A percentile compares a stretch with the other conserved stretches of the same genome.
Conservation (phyloP, 2,888 invertebrate genomes). For the Philaethria dido region DNA sequence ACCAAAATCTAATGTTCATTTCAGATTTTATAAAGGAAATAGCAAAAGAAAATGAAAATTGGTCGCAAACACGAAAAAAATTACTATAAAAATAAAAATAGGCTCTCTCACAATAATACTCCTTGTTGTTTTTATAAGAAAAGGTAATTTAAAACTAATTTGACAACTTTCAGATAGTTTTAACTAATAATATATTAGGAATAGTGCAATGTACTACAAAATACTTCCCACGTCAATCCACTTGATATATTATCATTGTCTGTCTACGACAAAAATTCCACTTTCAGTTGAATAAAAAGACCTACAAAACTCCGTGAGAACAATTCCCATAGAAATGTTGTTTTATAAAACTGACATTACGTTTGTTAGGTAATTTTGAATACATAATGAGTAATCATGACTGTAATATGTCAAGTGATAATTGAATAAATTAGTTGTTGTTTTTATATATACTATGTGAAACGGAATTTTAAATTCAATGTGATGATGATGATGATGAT, state of each 20-base stretch:
- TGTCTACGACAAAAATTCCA: conserved; percentile 2
- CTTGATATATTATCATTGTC: conserved; percentile 9
- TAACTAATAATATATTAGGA: conserved; percentile 9
- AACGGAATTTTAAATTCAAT: too few species aligned
- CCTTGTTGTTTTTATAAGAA: neutral
- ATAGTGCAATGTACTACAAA: conserved; percentile 32
- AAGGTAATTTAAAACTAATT: conserved; percentile 9
- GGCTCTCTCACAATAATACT: too few species aligned
- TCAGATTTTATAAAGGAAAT: too few species aligned
- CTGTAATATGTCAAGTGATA: conserved; percentile 13
- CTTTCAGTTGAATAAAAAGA: conserved; percentile 17
- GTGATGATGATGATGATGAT: too few species aligned
- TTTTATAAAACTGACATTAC: conserved; percentile 21
- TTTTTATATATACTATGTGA: neutral
- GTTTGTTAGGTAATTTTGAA: conserved; percentile 31
- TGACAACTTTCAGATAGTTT: conserved; percentile 5
- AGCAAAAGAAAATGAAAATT: too few species aligned
- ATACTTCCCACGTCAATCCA: conserved; percentile 31
- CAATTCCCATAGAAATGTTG: conserved; percentile 17
- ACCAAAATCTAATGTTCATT: too few species aligned
- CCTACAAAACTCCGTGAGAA: conserved; percentile 29
- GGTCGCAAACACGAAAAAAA: too few species aligned
- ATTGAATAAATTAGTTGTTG: conserved; percentile 17
- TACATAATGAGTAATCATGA: conserved; percentile 20
- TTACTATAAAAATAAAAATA: neutral